Base-by-base conservation (phyloP, 2,113 vertebrate genomes). In the Corythornis madagascariensis region DNA sequence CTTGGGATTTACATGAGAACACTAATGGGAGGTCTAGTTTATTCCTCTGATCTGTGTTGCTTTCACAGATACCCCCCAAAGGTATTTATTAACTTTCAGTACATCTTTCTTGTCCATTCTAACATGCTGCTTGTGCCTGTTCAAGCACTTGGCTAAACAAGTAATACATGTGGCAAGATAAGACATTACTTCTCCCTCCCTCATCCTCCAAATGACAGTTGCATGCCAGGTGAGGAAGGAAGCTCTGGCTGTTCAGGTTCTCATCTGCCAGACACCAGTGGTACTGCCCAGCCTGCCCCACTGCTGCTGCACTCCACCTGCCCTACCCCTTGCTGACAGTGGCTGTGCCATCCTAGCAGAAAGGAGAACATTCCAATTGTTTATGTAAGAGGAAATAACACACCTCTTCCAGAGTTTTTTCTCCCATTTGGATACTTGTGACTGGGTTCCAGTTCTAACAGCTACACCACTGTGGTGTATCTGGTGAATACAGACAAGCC, bases 81-180 rank as follows among this genome's bases (percentile, higher is more conserved):
- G 1, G 2, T 18, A 2, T 9, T 55, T 18, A 2, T 9, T 55
- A 7, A 1, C 13, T 29, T 45, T n/a, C 4, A 0, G 42, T 50
- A 61, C 24, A 1, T 20, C 6, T 47, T 81, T 79, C 24, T 73
- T 11, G 9, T 56, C 59, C 18, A 40, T 53, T 65, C 70, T 20
- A 43, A 64, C 83, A 22, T 21, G n/a, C 10, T 26, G 1, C n/a
- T 40, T 57, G 15, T 66, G 19, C 52, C 64, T 42, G 19, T 67
- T 42, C 16, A 73, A 63, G 31, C 10, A 60, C 31, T 38, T 48
- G 24, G 47, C 63, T 72, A n/a, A 56, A 16, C 14, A 2, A 3
- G 47, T 16, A 63, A 29, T 10, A 35, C 1, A 0, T 3, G 11
- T 6, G 8, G 24, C 42, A 73, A 40, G 74, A 48, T 6, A 33